Evolutionary conservation across 2,113 vertebrate species (phyloP), one percentile per base, ranked within the genome.

Genomic region (Muntiacus muntjak): DNA sequence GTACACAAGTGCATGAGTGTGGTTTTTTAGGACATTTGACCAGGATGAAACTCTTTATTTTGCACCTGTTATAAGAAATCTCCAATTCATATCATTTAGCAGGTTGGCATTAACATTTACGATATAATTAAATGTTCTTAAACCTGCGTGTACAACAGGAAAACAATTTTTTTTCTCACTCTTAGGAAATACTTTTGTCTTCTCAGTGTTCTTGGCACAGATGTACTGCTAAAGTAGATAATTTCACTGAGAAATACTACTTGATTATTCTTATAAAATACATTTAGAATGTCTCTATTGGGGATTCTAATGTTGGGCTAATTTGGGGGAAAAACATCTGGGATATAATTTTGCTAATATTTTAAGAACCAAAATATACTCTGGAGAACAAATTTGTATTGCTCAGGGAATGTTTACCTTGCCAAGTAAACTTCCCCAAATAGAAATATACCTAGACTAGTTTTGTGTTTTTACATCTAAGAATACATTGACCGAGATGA

Each of bases 301-400:
- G n/a, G n/a, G 67, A 40, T 71, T 71, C n/a, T 71, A 40, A 71
- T 36, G 28, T 45, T 96, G 50, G 36, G 47, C 45, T 95, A 28
- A 87, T 50, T 79, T 43, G 54, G 16, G 21, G 64, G n/a, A 0
- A 43, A 47, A 55, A 1, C 60, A 71, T 88, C 45, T 84, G 81
- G 87, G 50, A 43, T 90, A 3, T 94, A 86, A 91, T 52, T 88
- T 81, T 92, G 60, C 78, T 94, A 87, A 17, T 87, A 86, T 86
- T 91, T 96, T 28, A 55, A 87, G 96, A 96, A 62, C 13, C 81
- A 95, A 83, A 95, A 89, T 97, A 74, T 67, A 88, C 57, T 84
- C 12, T 92, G 33, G 58, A 71, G 58, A 93, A 82, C 36, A 95
- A 30, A 50, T 82, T 50, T 94, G 16, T 95, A 28, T 93, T 85